Evolutionary conservation across 2,113 vertebrate genomes (phyloP), one percentile per base, ranked within the genome.

Genomic region (Catharus minimus): DNA sequence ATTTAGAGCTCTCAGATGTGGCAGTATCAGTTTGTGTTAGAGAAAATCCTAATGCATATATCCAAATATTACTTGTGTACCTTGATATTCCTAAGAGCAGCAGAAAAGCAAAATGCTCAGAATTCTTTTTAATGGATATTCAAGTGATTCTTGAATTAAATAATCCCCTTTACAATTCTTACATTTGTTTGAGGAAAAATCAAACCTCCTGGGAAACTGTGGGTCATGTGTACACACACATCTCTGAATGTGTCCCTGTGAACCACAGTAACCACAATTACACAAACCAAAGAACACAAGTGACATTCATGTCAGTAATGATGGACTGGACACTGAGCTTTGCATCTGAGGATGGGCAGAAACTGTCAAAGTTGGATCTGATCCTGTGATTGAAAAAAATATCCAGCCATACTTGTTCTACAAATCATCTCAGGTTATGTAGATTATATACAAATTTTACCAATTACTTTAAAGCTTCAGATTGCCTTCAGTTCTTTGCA

Each of bases 51-150:
- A 58, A 66, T 28, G 46, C n/a, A 50, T 12, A 5, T 67, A 62
- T 71, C 32, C 71, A 93, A 85, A 90, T 26, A 58, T 4, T 74
- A 2, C 47, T n/a, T 69, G 39, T 68, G n/a, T 53, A 21, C 36
- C 71, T 82, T 57, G 41, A 23, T 65, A 38, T 12, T 53, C 50
- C 62, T 47, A 86, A 78, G 39, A 83, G 33, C 12, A n/a, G 22
- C 15, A 90, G 89, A 89, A 97, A 87, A 96, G 26, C 28, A 81
- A 73, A 87, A 78, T 67, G 16, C 7, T 76, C 50, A 32, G 55
- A 61, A 38, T 27, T 14, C 58, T 64, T 30, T 44, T 57, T 85
- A 55, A 52, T 23, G 57, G 55, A 32, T 85, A 67, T 46, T 62
- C 18, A 46, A 66, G 36, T 10, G 55, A 15, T 71, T 92, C 32